These are phyloP conservation scores for Ibidorhyncha struthersii DNA, from an alignment of 2,113 vertebrate species.

Conservation along the genomic window DNA sequence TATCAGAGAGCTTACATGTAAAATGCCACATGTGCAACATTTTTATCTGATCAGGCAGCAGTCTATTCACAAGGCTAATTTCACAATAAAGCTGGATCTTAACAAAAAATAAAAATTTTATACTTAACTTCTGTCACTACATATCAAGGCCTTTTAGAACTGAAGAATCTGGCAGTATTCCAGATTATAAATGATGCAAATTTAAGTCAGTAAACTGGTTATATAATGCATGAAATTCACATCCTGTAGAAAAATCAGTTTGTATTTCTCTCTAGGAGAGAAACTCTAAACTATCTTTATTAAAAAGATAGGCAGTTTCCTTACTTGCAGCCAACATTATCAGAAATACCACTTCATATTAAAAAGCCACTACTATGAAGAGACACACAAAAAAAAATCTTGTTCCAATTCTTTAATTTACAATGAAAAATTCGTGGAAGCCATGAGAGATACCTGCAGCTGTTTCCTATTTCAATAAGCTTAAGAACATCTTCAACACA, in stretches of 20 bases:
- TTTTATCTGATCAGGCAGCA: not conserved
- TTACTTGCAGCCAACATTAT: not conserved
- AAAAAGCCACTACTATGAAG: not conserved
- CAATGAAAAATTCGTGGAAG: not conserved
- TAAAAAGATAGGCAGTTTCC: not conserved
- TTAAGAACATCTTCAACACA: constrained; percentile 95
- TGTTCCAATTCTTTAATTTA: not conserved
- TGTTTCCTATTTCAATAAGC: constrained; percentile 94
- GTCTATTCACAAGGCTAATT: not conserved
- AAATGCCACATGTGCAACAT: not conserved
- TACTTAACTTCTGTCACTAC: not conserved
- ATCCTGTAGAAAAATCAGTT: not conserved
- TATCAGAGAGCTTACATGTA: not conserved
- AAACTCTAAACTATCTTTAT: not conserved
- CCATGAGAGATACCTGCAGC: constrained; percentile 85
- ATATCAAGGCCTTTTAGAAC: not conserved
- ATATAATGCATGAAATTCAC: not conserved
- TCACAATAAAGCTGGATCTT: not conserved
- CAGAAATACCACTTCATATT: not conserved
- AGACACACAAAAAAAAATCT: not conserved
- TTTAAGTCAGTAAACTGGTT: not conserved
- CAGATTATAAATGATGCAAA: not conserved
- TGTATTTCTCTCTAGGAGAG: not conserved
- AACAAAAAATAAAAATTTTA: not conserved
- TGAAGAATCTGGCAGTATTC: not conserved